Base-by-base conservation (phyloP, 1,140 invertebrate genomes). In the Anastatus disparis region DNA sequence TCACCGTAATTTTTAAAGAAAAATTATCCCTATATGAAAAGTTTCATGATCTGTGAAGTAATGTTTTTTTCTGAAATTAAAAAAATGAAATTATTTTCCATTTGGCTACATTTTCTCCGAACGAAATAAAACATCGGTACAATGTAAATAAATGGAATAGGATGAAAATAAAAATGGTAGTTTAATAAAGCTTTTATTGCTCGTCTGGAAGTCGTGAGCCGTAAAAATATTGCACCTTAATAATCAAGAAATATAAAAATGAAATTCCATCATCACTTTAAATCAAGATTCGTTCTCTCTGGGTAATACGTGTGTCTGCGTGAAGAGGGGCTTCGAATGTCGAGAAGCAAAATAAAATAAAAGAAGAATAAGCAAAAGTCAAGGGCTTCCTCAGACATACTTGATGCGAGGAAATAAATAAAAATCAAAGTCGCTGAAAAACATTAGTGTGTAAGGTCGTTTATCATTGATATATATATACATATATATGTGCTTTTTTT, bases 221-320 rank as follows among this genome's bases (percentile, higher is more conserved):
- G 29, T 17, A 3, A n/a, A 59, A 42, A 42, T 59, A 42, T 42
- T 42, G 7, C 40, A 12, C 24, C 56, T 42, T 42, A 59, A 59
- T 59, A 59, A 24, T 26, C 20, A 10, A 56, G 26, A 59, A n/a
- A n/a, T n/a, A 42, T 59, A 59, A 59, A 59, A 48, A 46, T 46
- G 42, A n/a, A 64, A 64, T 52, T 52, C 61, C 46, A 64, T 64
- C 61, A 46, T 64, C 61, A 64, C 44, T 64, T 52, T 64, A 52
- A 52, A 64, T 64, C 44, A 64, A 64, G 17, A 64, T 64, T 64
- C 58, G 29, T 26, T 64, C 42, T 7, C 9, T 13, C 17, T 17
- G 10, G 22, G 17, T 29, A 52, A 64, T n/a, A n/a, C n/a, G n/a
- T n/a, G n/a, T n/a, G n/a, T n/a, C n/a, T n/a, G n/a, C n/a, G n/a